These are phyloP conservation scores for Paramisgurnus dabryanus DNA, from an alignment of 2,113 vertebrate species.

Conservation along the genomic window DNA sequence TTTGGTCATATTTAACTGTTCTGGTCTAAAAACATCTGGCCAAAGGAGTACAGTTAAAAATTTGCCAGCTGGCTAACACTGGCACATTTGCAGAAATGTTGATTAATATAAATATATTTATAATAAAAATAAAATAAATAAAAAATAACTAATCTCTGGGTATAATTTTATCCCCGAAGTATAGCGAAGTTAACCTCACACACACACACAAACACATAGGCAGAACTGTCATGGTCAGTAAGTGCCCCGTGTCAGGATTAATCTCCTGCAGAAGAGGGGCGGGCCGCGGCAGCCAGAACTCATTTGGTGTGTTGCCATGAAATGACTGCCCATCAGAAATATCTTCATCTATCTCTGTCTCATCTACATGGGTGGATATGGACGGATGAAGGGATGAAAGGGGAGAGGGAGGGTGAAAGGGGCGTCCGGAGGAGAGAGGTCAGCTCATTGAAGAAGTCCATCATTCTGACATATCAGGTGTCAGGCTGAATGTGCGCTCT, in stretches of 20 bases:
- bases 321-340: constrained; percentile 56
- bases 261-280: constrained; percentile 63
- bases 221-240: constrained; percentile 49
- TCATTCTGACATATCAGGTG: constrained; percentile 67
- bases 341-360: constrained; percentile 75
- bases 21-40: too few relatives aligned
- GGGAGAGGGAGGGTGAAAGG: constrained; percentile 55
- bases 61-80: too few relatives aligned
- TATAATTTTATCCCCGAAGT: not conserved
- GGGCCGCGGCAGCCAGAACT: constrained; percentile 60
- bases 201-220: constrained; percentile 55
- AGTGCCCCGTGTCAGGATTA: constrained; percentile 61
- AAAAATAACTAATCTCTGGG: not conserved
- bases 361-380: constrained; percentile 67
- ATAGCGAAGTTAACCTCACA: constrained; percentile 31
- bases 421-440: constrained; percentile 68
- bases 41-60: too few relatives aligned
- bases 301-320: constrained; percentile 64
- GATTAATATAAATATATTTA: too few relatives aligned
- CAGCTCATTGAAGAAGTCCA: constrained; percentile 67
- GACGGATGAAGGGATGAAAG: constrained; percentile 54
- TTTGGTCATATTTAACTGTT: too few relatives aligned
- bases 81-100: too few relatives aligned
- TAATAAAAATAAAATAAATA: too few relatives aligned
- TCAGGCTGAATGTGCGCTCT: constrained; percentile 3